Evolutionary conservation across 2,888 invertebrate species (phyloP), one percentile per base, ranked within the genome.

Genomic region (Eupeodes latifasciatus): DNA sequence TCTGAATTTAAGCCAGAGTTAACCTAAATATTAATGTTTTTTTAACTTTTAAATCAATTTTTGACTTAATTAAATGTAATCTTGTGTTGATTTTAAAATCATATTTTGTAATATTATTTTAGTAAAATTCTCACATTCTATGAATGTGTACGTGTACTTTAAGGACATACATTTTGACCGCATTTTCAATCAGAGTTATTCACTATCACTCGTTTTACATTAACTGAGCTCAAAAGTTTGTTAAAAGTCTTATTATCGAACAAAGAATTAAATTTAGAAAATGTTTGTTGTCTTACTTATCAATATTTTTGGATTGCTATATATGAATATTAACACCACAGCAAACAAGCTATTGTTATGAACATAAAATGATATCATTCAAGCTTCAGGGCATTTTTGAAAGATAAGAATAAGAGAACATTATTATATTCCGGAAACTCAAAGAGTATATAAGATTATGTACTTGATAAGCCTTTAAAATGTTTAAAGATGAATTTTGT

Each of bases 321-420:
- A 19, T 19, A 19, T 19, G 2, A n/a, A 64, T 7, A 64, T 47
- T 14, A 7, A 44, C 47, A 14, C 12, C 12, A 27, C 27, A 27
- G 27, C 27, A 27, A 27, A 64, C 66, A 51, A 49, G 49, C 34
- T 49, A 67, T n/a, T 67, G 34, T 10, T 49, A 67, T n/a, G 66
- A 49, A 14, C 49, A 67, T 34, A 5, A 66, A 66, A 49, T 64
- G 12, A 47, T 66, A 49, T 64, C 6, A 64, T 16, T 40, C 5
- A 6, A 62, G 62, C 16, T 0, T 16, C 40, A 62, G 5, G 9
- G 5, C 10, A 61, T 40, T 34, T 44, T 51, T 0, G 11, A 62
- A 16, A 44, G 62, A 62, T 62, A 62, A 62, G 44, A 62, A 44
- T 40, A 16, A 40, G 10, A 40, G 9, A 27, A 27, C 27, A 27